Evolutionary conservation across 2,888 invertebrate species (phyloP), one percentile per base, ranked within the genome.

Genomic region (Palloptera scutellata): DNA sequence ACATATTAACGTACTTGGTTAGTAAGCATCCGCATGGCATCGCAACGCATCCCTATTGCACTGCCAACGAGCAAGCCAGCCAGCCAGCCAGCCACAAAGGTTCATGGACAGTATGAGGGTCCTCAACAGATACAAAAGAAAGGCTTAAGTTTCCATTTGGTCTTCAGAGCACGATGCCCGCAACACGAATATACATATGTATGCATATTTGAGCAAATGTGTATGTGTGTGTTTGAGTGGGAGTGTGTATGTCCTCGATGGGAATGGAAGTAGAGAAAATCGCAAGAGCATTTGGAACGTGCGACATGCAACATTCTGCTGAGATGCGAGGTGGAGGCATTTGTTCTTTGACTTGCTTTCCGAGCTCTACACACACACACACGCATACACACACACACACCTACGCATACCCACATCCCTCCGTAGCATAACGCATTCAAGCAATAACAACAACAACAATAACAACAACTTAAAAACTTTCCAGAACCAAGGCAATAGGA

Each of bases 291-390:
- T 52, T 13, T 51, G 17, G 41, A n/a, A 41, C 43, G 51, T 30
- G 48, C 58, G 48, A n/a, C 30, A 17, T 13, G 20, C 48, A 3
- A 40, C 19, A 58, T 15, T 19, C 30, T 30, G 30, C 30, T 30
- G 30, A 30, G 17, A 45, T 19, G n/a, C 42, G n/a, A 41, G 73
- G 68, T 69, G 58, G 72, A 74, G 71, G 75, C 74, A 78, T 78
- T 78, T 78, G 78, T 78, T 79, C 78, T 77, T 79, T 78, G 77
- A 78, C 78, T 79, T 73, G 70, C 76, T 76, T 78, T 76, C 77
- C 75, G 76, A 70, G 65, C 72, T 58, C 65, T 71, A 71, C 54
- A 30, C 6, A 30, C 30, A 30, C 30, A 30, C 30, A n/a, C n/a
- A n/a, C n/a, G n/a, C n/a, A n/a, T 71, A 71, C 54, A 30, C 6